Evolutionary conservation across 2,797 vertebrate genomes (phyloP).

Genomic region (Rhinophrynus dorsalis): DNA sequence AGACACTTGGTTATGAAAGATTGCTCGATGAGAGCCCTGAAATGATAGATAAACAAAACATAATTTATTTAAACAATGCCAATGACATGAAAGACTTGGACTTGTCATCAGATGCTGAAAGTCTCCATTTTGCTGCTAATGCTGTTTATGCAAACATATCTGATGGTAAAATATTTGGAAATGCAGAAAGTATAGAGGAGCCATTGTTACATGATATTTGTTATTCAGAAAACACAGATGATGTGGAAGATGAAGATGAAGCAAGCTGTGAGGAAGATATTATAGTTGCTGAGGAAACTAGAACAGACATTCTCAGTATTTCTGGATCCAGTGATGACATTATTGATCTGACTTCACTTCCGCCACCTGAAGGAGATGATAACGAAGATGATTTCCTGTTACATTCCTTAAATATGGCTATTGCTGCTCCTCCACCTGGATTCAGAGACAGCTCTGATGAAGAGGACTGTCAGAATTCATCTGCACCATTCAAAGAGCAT

Average conservation of each 20-base stretch:
- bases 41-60: slow-evolving; percentile 82
- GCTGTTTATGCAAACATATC: slow-evolving; percentile 85
- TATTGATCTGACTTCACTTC: slow-evolving; percentile 95
- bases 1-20: slow-evolving; percentile 91
- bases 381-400: slow-evolving; percentile 92
- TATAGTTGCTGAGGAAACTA: slow-evolving; percentile 84
- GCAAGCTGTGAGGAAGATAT: slow-evolving; percentile 96
- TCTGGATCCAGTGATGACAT: slow-evolving; percentile 97
- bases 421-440: slow-evolving; percentile 94
- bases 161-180: slow-evolving; percentile 87
- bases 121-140: slow-evolving; percentile 83
- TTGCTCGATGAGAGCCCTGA: slow-evolving; percentile 92
- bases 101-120: slow-evolving; percentile 79
- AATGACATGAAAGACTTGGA: slow-evolving; percentile 89
- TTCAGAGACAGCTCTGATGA: slow-evolving; percentile 98
- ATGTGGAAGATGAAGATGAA: slow-evolving; percentile 95
- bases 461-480: slow-evolving; percentile 85
- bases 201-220: slow-evolving; percentile 94
- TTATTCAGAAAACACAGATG: slow-evolving; percentile 95
- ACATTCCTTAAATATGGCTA: slow-evolving; percentile 94
- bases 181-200: slow-evolving; percentile 88
- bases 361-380: slow-evolving; percentile 88
- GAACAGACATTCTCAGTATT: slow-evolving; percentile 84
- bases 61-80: slow-evolving; percentile 81
- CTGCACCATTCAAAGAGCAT: slow-evolving; percentile 61